Evolutionary conservation across 2,888 invertebrate species (phyloP).

Genomic region (Cryptophagus acutangulus): DNA sequence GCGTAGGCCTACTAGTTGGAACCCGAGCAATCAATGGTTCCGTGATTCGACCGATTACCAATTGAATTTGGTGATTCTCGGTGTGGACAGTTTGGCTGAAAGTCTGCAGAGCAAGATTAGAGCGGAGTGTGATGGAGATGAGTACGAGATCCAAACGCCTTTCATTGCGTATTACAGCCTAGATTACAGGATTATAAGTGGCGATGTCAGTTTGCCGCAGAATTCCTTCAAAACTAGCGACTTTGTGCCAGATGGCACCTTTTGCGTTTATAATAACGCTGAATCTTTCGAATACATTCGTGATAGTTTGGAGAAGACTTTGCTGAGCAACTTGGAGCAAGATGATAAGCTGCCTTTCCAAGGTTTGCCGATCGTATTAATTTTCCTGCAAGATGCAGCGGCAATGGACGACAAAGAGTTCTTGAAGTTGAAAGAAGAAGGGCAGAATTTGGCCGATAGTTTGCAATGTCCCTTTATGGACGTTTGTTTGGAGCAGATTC

Average conservation of each 20-base stretch:
- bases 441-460: conserved; percentile 83
- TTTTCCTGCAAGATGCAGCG: conserved; percentile 78
- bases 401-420: conserved; percentile 79
- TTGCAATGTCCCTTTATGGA: conserved; percentile 84
- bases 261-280: conserved; percentile 86
- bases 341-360: conserved; percentile 86
- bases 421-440: conserved; percentile 80
- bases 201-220: conserved; percentile 73
- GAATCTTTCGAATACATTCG: conserved; percentile 89
- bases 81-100: conserved; percentile 79
- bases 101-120: conserved; percentile 82
- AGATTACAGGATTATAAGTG: conserved; percentile 81
- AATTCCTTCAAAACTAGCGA: conserved; percentile 80
- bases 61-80: conserved; percentile 83
- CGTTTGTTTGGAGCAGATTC: conserved; percentile 63
- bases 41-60: conserved; percentile 62
- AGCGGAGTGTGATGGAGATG: conserved; percentile 82
- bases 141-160: conserved; percentile 74
- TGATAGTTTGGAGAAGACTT: conserved; percentile 84
- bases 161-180: conserved; percentile 78
- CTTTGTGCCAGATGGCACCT: conserved; percentile 86
- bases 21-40: conserved; percentile 60
- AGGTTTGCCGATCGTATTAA: conserved; percentile 80
- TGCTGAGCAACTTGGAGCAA: conserved; percentile 82
- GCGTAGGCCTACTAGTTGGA: conserved; percentile 60